phyloP scores from a whole-genome alignment of 2,888 invertebrate species.

The Panzeria rudis region DNA sequence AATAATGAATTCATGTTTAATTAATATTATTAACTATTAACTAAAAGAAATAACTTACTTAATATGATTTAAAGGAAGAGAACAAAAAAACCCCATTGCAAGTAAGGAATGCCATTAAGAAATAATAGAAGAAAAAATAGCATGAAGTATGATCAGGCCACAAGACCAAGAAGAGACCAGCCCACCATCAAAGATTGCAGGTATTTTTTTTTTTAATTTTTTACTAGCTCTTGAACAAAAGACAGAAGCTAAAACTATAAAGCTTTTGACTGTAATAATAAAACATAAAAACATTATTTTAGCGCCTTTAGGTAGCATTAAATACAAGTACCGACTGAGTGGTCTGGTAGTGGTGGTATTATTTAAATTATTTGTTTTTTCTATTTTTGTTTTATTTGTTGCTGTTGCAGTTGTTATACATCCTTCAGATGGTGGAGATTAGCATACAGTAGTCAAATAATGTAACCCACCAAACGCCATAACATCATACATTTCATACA shows the following conservation, averaged over 20 bases:
- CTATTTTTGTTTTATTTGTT: background rate
- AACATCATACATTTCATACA: slow-evolving; percentile 13
- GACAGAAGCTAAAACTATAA: slow-evolving; percentile 61
- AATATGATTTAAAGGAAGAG: slow-evolving; percentile 36
- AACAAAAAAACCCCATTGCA: background rate
- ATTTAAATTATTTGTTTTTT: slow-evolving; percentile 48
- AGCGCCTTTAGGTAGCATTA: slow-evolving; percentile 63
- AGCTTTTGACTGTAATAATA: slow-evolving; percentile 32
- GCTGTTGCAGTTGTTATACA: slow-evolving; percentile 36
- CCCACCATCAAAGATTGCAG: slow-evolving; percentile 55
- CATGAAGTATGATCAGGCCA: slow-evolving; percentile 35
- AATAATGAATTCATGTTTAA: slow-evolving; percentile 64
- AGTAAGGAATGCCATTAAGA: background rate
- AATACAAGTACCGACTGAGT: slow-evolving; percentile 39
- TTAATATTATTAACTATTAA: slow-evolving; percentile 64
- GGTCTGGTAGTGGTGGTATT: slow-evolving; percentile 12
- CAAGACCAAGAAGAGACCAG: slow-evolving; percentile 35
- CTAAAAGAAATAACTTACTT: slow-evolving; percentile 64
- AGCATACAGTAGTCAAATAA: slow-evolving; percentile 69
- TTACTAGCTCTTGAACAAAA: slow-evolving; percentile 34
- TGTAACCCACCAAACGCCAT: slow-evolving; percentile 45
- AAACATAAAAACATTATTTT: slow-evolving; percentile 41
- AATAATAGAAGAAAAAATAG: background rate
- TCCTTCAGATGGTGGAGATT: slow-evolving; percentile 64
- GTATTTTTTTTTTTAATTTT: slow-evolving; percentile 3